Evolutionary conservation across 2,888 invertebrate genomes (phyloP).

Genomic region (Stenchaetothrips biformis): DNA sequence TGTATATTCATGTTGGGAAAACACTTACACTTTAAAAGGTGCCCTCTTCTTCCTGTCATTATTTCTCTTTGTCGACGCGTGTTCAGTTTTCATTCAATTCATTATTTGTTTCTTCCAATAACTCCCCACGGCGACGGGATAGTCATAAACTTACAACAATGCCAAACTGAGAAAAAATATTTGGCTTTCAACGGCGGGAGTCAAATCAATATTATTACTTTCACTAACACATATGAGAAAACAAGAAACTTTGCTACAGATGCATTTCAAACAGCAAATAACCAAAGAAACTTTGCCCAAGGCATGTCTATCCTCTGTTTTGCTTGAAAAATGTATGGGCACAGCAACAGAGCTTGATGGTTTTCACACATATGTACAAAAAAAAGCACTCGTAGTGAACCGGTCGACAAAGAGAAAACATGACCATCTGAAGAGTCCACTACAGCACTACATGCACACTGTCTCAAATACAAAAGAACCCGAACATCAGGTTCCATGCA

Average conservation of each 20-base stretch:
- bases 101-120: background rate
- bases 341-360: conserved; percentile 13
- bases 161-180: background rate
- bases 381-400: conserved; percentile 23
- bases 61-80: conserved; percentile 20
- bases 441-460: conserved; percentile 12
- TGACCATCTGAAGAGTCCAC: conserved; percentile 20
- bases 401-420: conserved; percentile 22
- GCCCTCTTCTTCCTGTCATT: conserved; percentile 5
- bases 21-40: conserved; percentile 11
- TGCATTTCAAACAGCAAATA: conserved; percentile 17
- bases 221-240: conserved; percentile 14
- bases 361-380: conserved; percentile 21
- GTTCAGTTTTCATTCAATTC: conserved; percentile 6
- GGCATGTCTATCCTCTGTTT: background rate
- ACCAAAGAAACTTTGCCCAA: background rate
- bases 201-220: background rate
- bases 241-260: conserved; percentile 16
- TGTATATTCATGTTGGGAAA: background rate
- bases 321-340: background rate
- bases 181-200: background rate
- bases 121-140: conserved; percentile 1
- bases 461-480: background rate
- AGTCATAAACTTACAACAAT: background rate
- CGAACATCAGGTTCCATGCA: background rate